A percentile compares a stretch with the other conserved stretches of the same genome.
Evolutionary conservation across 2,888 invertebrate species (phyloP).

Genomic region (Tineola bisselliella): DNA sequence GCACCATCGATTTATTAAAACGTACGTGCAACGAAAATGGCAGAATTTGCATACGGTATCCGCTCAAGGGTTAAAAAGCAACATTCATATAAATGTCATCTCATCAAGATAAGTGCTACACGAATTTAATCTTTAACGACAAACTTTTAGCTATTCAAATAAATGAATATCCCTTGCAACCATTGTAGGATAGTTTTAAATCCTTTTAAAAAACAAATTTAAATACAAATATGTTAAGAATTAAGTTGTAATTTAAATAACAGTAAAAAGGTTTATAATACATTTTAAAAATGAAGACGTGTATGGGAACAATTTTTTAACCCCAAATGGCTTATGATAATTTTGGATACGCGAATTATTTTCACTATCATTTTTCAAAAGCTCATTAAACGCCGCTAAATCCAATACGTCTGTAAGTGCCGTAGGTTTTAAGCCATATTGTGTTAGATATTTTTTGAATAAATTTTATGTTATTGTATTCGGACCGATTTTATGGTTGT

Average conservation of each 20-base stretch:
- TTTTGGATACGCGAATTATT: constrained; percentile 50
- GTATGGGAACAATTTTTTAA: constrained; percentile 25
- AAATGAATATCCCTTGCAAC: not conserved
- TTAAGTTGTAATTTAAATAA: not conserved
- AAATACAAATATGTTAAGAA: not conserved
- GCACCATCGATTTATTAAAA: constrained; percentile 20
- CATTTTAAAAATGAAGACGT: not conserved
- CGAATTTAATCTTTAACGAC: constrained; percentile 22
- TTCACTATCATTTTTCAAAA: constrained; percentile 68
- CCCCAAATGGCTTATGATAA: constrained; percentile 59
- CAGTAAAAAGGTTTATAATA: not conserved
- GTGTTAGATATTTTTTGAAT: constrained; percentile 30
- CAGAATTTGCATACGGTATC: constrained; percentile 54
- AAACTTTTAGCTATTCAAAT: not conserved
- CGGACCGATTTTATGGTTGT: constrained; percentile 58
- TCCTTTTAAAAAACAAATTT: not conserved
- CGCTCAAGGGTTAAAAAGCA: constrained; percentile 42
- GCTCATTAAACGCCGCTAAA: constrained; percentile 54
- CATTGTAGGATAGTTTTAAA: no score
- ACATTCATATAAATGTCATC: constrained; percentile 14
- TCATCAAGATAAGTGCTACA: constrained; percentile 13
- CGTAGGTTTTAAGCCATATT: constrained; percentile 31
- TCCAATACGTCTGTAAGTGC: constrained; percentile 52
- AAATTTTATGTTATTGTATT: constrained; percentile 45
- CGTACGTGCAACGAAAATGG: constrained; percentile 16